Base-by-base conservation (phyloP, 2,888 invertebrate genomes). In the Hirtodrosophila confusa region DNA sequence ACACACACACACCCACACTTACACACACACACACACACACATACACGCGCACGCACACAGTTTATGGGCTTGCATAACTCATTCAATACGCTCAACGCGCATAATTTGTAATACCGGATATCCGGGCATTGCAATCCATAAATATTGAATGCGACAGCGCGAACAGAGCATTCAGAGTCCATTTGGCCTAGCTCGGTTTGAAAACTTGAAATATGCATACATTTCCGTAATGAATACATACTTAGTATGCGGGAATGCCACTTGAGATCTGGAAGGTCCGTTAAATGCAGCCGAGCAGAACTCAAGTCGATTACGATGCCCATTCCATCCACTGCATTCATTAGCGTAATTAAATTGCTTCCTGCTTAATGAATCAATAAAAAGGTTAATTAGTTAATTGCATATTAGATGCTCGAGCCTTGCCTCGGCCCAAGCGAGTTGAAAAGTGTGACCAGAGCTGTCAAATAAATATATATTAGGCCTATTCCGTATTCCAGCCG, bases 101-200 rank as follows among this genome's bases (percentile, higher is more conserved):
- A 76, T 78, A 75, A 71, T 71, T 75, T 66, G 75, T 56, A 69
- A 66, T 64, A 44, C 69, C 75, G 77, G 79, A 78, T 66, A 53
- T 78, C 79, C 79, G 66, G 66, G 79, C 55, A 36, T 43, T 73
- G 72, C 58, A 61, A 66, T 53, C 79, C 69, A 75, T 76, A 67
- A 76, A 76, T 76, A 70, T 61, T 71, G 56, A 56, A 76, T 67
- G 53, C 39, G 56, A 41, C 37, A 33, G 39, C 24, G 33, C 41
- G 41, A 43, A 41, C 49, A 47, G 37, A 24, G 27, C 33, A 27
- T 43, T 17, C 27, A 47, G 39, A 48, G 51, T 31, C 33, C 31
- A 43, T 12, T 24, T 37, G 39, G 35, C 17, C 17, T 31, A 8
- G 11, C n/a, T 9, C 12, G 41, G 35, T 33, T 17, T 10, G 27